Percentiles rank a stretch among this genome's conserved stretches.
Evolutionary conservation across 2,888 invertebrate species (phyloP).

Genomic region (Lomographa bimaculata): DNA sequence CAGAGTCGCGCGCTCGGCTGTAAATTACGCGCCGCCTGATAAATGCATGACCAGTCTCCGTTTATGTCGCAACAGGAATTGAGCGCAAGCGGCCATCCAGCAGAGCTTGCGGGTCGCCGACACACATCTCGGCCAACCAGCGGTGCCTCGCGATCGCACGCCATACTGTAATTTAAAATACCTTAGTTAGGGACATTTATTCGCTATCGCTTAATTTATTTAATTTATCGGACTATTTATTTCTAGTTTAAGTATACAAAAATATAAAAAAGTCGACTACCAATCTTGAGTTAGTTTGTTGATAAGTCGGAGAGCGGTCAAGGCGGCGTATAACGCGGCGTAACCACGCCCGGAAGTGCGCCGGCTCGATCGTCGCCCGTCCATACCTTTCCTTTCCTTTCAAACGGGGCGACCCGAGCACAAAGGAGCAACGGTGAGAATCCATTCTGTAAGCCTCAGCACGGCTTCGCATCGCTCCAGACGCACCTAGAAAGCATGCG

Average conservation of each 20-base stretch:
- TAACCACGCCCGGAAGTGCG: slow-evolving; percentile 44
- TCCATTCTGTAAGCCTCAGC: slow-evolving; percentile 77
- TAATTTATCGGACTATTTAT: slow-evolving; percentile 79
- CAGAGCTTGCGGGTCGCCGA: slow-evolving; percentile 75
- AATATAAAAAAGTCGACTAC: slow-evolving; percentile 80
- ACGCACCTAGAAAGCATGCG: slow-evolving; percentile 76
- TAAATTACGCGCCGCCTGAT: slow-evolving; percentile 80
- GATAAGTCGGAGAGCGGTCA: slow-evolving; percentile 58
- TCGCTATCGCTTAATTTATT: slow-evolving; percentile 82
- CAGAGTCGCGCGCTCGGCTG: slow-evolving; percentile 79
- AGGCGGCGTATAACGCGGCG: slow-evolving; percentile 47
- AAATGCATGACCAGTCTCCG: slow-evolving; percentile 83
- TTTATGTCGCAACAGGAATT: slow-evolving; percentile 84
- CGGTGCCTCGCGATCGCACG: slow-evolving; percentile 74
- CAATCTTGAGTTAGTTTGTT: slow-evolving; percentile 67
- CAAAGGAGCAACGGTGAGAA: slow-evolving; percentile 80
- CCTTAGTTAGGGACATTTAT: slow-evolving; percentile 81
- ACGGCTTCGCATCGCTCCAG: slow-evolving; percentile 77
- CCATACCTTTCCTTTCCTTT: slow-evolving; percentile 57
- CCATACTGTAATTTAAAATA: slow-evolving; percentile 78
- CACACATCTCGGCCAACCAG: slow-evolving; percentile 76
- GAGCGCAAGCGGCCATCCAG: slow-evolving; percentile 74
- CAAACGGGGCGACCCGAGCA: slow-evolving; percentile 69
- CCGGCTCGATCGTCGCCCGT: slow-evolving; percentile 58
- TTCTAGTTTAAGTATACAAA: slow-evolving; percentile 72